Conservation (phyloP, 1,140 invertebrate species). For the Heliconius melpomene region DNA sequence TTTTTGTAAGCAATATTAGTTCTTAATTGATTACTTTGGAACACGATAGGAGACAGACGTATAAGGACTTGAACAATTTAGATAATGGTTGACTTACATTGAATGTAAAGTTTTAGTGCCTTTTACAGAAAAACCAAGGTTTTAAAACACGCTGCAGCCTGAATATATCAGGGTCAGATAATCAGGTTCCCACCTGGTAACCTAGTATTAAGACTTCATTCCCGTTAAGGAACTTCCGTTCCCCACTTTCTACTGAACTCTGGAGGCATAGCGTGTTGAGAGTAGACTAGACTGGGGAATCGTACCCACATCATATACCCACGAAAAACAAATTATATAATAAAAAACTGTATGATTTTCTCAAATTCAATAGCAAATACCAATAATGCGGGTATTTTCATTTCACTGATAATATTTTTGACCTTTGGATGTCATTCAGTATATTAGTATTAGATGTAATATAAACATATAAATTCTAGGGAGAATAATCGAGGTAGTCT, state of each 20-base stretch:
- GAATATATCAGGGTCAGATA: too few species aligned
- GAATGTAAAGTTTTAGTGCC: background rate
- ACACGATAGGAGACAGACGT: background rate
- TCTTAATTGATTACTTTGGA: background rate
- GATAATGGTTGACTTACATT: background rate
- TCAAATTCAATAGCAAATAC: background rate
- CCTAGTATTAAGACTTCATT: too few species aligned
- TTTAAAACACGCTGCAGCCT: background rate
- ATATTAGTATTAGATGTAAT: conserved; percentile 3
- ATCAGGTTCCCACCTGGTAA: too few species aligned
- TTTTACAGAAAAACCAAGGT: background rate
- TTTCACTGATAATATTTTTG: background rate
- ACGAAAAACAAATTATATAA: too few species aligned
- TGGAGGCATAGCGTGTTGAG: too few species aligned
- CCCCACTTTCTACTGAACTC: too few species aligned
- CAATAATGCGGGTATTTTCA: background rate
- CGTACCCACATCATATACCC: too few species aligned
- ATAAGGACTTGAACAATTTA: background rate
- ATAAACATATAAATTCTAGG: conserved; percentile 4
- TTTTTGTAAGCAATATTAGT: background rate
- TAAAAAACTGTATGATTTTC: too few species aligned
- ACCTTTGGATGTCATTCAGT: background rate
- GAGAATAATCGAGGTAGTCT: background rate
- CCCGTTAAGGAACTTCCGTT: too few species aligned
- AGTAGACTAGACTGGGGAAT: too few species aligned